phyloP scores from a whole-genome alignment of 1,140 invertebrate species.

The Calliopsis andreniformis region DNA sequence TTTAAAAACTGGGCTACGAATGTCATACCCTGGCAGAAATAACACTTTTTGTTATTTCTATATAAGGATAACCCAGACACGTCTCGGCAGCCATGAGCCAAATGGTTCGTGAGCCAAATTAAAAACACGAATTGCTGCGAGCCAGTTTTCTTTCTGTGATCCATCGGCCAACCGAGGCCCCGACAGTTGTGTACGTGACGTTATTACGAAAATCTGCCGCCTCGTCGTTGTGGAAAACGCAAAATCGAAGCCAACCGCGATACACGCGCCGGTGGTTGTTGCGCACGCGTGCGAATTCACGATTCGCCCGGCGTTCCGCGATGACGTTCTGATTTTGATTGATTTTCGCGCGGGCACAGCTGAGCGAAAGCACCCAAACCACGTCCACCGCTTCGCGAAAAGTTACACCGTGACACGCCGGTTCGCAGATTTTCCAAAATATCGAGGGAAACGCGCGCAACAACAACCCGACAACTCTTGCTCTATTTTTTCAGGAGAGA shows the following conservation, averaged over 20 bases:
- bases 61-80: constrained; percentile 62
- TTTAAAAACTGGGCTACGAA: constrained; percentile 29
- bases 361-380: constrained; percentile 11
- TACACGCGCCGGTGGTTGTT: not conserved
- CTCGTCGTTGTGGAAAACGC: constrained; percentile 54
- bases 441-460: not conserved
- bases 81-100: constrained; percentile 59
- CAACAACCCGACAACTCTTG: not conserved
- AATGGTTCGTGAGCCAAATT: constrained; percentile 77
- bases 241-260: constrained; percentile 60
- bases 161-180: constrained; percentile 64
- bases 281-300: constrained; percentile 42
- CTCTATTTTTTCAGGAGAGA: not conserved
- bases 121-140: constrained; percentile 76
- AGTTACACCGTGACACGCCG: not conserved
- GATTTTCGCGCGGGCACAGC: constrained; percentile 41
- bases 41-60: constrained; percentile 46
- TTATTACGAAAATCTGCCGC: constrained; percentile 73
- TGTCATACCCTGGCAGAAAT: constrained; percentile 29
- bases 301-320: constrained; percentile 20
- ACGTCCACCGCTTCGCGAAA: not conserved
- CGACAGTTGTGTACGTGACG: constrained; percentile 71
- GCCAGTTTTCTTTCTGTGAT: constrained; percentile 72
- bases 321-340: constrained; percentile 32
- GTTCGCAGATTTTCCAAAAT: not conserved